A percentile compares a stretch with the other conserved stretches of the same genome.
Evolutionary conservation across 2,797 vertebrate species (phyloP).

Genomic region (Dermochelys coriacea): DNA sequence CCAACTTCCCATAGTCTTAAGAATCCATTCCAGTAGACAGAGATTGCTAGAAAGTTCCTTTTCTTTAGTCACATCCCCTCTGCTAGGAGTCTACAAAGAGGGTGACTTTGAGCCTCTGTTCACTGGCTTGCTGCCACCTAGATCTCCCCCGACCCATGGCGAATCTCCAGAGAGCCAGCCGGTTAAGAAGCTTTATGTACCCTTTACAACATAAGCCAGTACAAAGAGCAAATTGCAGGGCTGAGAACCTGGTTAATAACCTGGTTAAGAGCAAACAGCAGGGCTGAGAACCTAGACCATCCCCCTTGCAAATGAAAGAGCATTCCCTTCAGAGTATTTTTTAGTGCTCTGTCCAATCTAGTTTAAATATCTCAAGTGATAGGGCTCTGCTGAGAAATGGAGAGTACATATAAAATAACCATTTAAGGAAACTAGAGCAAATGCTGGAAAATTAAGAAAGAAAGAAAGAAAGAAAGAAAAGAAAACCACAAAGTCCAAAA

Average conservation of each 20-base stretch:
- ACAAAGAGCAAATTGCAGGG: not conserved
- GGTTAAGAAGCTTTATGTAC: not conserved
- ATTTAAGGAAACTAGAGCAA: constrained; percentile 63
- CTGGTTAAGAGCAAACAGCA: not conserved
- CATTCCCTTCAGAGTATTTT: constrained; percentile 33
- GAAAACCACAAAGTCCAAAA: not conserved
- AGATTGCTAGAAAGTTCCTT: not conserved
- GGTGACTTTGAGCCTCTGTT: not conserved
- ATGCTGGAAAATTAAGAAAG: not conserved
- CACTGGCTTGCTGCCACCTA: too few species aligned
- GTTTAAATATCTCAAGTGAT: not conserved
- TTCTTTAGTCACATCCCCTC: not conserved
- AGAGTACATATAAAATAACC: constrained; percentile 18
- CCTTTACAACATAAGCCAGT: not conserved
- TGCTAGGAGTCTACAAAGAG: not conserved
- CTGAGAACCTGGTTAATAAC: not conserved
- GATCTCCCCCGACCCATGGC: too few species aligned
- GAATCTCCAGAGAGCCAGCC: not conserved
- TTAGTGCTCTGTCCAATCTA: not conserved
- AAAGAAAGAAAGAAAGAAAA: constrained; percentile 19
- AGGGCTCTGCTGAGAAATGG: constrained; percentile 48
- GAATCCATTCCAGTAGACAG: not conserved
- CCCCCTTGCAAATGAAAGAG: not conserved
- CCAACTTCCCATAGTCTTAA: not conserved
- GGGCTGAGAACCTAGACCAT: not conserved